phyloP scores from a whole-genome alignment of 2,888 invertebrate genomes.

The Belgica antarctica region DNA sequence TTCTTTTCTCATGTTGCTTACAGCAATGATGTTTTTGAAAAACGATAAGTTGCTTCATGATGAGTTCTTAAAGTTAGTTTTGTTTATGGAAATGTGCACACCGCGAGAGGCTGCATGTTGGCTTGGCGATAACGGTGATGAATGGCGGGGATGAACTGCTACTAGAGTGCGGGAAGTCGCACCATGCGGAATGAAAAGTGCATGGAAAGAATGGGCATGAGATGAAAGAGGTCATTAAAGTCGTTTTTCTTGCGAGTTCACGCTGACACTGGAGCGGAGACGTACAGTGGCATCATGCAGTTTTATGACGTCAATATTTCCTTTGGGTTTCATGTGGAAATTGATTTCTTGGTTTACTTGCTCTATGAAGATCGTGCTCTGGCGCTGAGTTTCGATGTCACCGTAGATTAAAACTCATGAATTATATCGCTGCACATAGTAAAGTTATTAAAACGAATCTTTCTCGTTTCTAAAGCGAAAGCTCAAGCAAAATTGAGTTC shows the following conservation, averaged over 20 bases:
- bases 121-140: neutral
- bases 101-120: neutral
- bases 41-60: neutral
- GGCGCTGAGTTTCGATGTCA: too few species aligned
- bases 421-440: neutral
- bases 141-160: neutral
- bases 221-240: neutral
- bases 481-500: neutral
- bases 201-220: neutral
- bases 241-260: too few species aligned
- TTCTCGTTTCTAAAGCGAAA: neutral
- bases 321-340: neutral
- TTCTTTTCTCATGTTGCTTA: too few species aligned
- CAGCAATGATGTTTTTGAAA: neutral
- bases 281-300: too few species aligned
- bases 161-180: neutral
- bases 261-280: too few species aligned
- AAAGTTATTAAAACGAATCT: slow-evolving; percentile 11
- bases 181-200: neutral
- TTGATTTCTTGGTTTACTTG: neutral
- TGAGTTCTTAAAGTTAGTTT: neutral
- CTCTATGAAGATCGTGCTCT: neutral
- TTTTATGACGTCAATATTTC: neutral
- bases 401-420: slow-evolving; percentile 10
- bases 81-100: too few species aligned